Evolutionary conservation across 2,113 vertebrate genomes (phyloP).

Genomic region (Candoia aspera): DNA sequence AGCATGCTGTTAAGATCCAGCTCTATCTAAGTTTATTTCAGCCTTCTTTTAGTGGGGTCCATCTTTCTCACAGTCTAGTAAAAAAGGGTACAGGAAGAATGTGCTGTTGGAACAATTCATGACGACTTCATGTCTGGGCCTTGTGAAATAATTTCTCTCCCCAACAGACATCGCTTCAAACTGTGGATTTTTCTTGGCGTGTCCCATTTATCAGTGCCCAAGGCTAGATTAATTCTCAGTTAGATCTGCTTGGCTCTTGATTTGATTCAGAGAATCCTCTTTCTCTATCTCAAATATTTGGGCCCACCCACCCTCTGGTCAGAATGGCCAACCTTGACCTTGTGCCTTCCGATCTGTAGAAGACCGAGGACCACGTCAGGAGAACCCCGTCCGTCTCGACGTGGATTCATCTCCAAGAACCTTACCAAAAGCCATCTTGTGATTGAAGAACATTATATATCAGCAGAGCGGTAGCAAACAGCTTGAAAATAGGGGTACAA

Average conservation of each 20-base stretch:
- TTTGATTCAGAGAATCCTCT: not conserved
- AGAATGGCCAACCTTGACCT: too few species aligned
- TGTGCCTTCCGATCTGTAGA: not conserved
- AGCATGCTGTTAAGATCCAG: not conserved
- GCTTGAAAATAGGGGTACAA: slow-evolving; percentile 56
- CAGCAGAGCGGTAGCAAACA: not conserved
- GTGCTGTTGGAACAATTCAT: not conserved
- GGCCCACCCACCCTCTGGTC: not conserved
- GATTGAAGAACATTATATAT: not conserved
- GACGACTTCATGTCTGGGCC: not conserved
- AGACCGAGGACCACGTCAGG: not conserved
- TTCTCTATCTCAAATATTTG: not conserved
- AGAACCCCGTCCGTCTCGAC: not conserved
- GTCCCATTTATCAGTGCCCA: not conserved
- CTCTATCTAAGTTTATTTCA: not conserved
- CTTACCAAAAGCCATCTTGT: not conserved
- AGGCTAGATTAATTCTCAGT: not conserved
- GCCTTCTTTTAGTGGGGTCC: not conserved
- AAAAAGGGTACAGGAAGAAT: not conserved
- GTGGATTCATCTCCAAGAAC: not conserved
- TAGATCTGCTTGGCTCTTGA: not conserved
- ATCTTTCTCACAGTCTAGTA: not conserved
- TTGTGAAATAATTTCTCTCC: too few species aligned
- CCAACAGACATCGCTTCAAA: not conserved
- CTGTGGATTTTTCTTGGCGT: too few species aligned